A percentile compares a stretch with the other conserved stretches of the same genome.
Conservation (phyloP, 2,113 vertebrate species). For the Dromiciops gliroides region DNA sequence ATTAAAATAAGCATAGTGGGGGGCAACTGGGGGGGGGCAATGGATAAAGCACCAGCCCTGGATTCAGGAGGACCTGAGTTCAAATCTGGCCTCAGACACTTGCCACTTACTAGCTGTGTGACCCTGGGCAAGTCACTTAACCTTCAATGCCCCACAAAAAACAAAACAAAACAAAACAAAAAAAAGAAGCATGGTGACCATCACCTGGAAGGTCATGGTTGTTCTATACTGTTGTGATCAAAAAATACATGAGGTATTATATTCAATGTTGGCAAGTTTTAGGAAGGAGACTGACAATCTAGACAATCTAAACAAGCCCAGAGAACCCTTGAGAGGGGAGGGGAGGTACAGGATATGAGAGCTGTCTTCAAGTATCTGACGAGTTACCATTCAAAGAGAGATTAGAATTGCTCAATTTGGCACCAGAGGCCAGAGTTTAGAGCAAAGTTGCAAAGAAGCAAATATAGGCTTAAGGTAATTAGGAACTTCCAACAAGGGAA, state of each 20-base stretch:
- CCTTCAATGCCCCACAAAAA: no score
- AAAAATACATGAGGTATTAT: neutral
- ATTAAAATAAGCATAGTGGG: neutral
- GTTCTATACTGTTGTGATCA: neutral
- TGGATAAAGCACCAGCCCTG: no score
- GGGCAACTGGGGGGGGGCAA: no score
- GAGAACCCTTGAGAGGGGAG: neutral
- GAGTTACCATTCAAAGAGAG: neutral
- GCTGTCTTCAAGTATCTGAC: neutral
- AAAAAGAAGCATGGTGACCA: neutral
- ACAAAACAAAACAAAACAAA: no score
- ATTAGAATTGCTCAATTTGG: neutral
- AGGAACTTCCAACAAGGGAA: neutral
- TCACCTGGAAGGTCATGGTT: neutral
- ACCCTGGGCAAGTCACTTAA: no score
- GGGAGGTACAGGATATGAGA: neutral
- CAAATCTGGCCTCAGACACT: no score
- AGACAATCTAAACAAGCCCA: no score
- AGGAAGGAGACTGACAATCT: neutral
- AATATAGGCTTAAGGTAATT: neutral
- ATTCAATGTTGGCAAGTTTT: neutral
- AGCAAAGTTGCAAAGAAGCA: neutral
- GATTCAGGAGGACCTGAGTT: no score
- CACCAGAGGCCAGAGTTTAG: neutral
- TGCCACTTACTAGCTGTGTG: no score